Conservation (phyloP, 1,140 invertebrate species). For the Macrobrachium nipponense region DNA sequence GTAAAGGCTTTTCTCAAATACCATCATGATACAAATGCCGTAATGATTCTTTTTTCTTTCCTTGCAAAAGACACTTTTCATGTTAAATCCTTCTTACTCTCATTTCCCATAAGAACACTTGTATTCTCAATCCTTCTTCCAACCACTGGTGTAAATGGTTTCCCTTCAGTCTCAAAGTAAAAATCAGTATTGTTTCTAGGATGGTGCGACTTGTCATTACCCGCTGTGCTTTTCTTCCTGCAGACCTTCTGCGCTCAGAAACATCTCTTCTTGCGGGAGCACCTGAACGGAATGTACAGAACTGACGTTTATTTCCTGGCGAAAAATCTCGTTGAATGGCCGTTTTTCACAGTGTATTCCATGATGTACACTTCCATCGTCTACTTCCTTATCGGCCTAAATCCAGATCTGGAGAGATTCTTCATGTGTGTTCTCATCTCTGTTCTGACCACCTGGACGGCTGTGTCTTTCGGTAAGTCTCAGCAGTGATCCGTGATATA, state of each 20-base stretch:
- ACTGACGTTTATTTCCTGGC: conserved; percentile 63
- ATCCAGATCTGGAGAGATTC: conserved; percentile 79
- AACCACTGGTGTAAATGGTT: no score
- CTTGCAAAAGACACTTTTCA: no score
- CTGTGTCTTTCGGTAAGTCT: conserved; percentile 87
- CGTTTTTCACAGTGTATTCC: conserved; percentile 80
- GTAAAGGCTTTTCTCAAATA: no score
- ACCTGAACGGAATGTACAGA: conserved; percentile 65
- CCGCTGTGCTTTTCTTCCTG: background rate
- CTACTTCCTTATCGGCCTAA: conserved; percentile 89
- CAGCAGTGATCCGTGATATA: background rate
- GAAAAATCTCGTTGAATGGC: conserved; percentile 83
- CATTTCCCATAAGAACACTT: no score
- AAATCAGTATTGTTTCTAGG: conserved; percentile 90
- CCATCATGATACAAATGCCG: no score
- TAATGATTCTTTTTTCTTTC: no score
- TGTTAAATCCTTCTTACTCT: no score
- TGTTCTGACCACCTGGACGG: conserved; percentile 86
- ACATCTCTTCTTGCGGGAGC: conserved; percentile 63
- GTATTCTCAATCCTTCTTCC: no score
- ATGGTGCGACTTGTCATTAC: conserved; percentile 66
- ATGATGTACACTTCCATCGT: conserved; percentile 84
- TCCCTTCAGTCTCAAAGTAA: conserved; percentile 47
- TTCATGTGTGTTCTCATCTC: conserved; percentile 80
- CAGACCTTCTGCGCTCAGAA: conserved; percentile 28